These are phyloP conservation scores for Augochlorella aurata DNA, from an alignment of 2,888 invertebrate species.

Conservation along the genomic window DNA sequence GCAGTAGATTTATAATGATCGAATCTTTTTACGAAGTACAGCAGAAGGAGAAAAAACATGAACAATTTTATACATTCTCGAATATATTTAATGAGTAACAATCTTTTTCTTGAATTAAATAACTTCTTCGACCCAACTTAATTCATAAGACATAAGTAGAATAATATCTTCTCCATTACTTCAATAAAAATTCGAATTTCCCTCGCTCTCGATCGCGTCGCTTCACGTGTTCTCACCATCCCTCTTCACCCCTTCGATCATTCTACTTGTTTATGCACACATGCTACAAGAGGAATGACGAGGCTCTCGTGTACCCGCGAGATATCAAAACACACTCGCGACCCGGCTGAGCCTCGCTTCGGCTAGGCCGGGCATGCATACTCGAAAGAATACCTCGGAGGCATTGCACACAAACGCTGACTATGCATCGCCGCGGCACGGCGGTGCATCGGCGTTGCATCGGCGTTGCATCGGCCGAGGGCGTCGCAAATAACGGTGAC, in stretches of 20 bases:
- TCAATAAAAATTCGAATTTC: too few relatives aligned
- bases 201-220: too few relatives aligned
- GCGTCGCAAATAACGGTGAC: conserved; percentile 56
- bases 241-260: conserved; percentile 32
- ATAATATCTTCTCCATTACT: too few relatives aligned
- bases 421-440: neutral
- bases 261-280: conserved; percentile 59
- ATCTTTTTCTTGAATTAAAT: too few relatives aligned
- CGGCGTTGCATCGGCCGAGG: conserved; percentile 23
- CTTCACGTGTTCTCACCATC: neutral
- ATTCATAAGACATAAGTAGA: too few relatives aligned
- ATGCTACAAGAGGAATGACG: conserved; percentile 56
- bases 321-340: conserved; percentile 63
- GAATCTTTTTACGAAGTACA: too few relatives aligned
- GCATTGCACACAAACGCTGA: conserved; percentile 28
- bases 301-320: conserved; percentile 55
- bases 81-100: too few relatives aligned
- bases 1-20: too few relatives aligned
- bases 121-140: too few relatives aligned
- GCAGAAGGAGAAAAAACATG: too few relatives aligned
- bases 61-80: too few relatives aligned
- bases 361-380: conserved; percentile 43
- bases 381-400: conserved; percentile 56
- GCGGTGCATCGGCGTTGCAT: conserved; percentile 28
- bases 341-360: conserved; percentile 10